These are phyloP conservation scores for Ectropis grisescens DNA, from an alignment of 1,140 invertebrate species.

Conservation along the genomic window DNA sequence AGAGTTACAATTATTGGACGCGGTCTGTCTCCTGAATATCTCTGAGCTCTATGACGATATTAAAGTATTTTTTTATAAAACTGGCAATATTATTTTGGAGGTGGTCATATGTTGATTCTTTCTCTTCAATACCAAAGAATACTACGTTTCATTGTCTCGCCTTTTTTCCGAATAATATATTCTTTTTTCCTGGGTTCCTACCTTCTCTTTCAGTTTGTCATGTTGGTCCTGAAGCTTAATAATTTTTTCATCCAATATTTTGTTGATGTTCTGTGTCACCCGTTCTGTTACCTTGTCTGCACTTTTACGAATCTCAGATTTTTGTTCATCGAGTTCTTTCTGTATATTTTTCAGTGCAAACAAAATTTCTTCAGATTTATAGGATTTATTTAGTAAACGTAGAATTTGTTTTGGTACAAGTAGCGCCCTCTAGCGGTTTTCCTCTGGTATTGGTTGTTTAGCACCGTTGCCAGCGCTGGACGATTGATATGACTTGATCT, in stretches of 20 bases:
- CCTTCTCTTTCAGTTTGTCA: not conserved
- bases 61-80: slow-evolving; percentile 2
- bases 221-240: not conserved
- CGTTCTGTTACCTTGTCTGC: not conserved
- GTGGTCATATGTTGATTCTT: not conserved
- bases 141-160: not conserved
- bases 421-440: too few relatives aligned
- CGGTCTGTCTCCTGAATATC: not conserved
- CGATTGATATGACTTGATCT: too few relatives aligned
- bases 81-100: not conserved
- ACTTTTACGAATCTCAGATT: not conserved
- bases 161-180: slow-evolving; percentile 2
- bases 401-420: not conserved
- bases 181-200: slow-evolving; percentile 2
- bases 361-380: not conserved
- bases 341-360: slow-evolving; percentile 1
- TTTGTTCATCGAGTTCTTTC: slow-evolving; percentile 3
- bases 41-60: not conserved
- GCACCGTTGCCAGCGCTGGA: too few relatives aligned
- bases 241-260: not conserved
- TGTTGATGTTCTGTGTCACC: slow-evolving; percentile 2
- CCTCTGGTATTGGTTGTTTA: too few relatives aligned
- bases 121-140: slow-evolving; percentile 1
- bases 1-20: not conserved
- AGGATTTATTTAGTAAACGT: not conserved